phyloP scores from a whole-genome alignment of 2,113 vertebrate species.

The Muntiacus reevesi region DNA sequence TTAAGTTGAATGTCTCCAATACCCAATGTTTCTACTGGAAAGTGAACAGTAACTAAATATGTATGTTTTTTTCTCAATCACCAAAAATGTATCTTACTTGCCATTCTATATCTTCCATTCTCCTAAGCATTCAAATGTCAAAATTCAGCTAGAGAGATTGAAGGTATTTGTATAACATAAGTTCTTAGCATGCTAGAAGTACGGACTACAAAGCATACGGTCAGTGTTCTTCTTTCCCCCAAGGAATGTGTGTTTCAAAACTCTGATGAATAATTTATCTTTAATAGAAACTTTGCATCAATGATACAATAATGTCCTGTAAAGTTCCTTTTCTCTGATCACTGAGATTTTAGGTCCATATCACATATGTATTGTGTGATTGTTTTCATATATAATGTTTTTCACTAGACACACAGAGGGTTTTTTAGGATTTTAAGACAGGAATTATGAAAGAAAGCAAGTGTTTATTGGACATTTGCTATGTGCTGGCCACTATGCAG shows the following conservation, averaged over 20 bases:
- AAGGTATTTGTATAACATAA: not conserved
- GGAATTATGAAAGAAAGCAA: not conserved
- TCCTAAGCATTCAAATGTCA: not conserved
- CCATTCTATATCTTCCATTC: not conserved
- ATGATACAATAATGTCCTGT: not conserved
- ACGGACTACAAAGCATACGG: rapidly evolving
- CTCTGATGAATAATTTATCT: not conserved
- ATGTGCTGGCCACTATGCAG: not conserved
- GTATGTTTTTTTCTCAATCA: not conserved
- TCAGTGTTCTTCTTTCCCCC: not conserved
- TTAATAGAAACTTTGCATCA: not conserved
- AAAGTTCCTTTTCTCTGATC: not conserved
- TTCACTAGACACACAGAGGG: no score
- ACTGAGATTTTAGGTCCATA: not conserved
- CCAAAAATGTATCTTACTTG: not conserved
- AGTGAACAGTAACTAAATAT: not conserved
- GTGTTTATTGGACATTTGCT: not conserved
- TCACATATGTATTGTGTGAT: not conserved
- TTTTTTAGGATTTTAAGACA: not conserved
- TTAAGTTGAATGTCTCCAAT: not conserved
- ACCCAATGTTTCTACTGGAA: not conserved
- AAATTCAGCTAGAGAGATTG: not conserved
- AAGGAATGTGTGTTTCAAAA: not conserved
- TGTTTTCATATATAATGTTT: not conserved
- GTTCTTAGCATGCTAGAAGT: not conserved